These are phyloP conservation scores for Diachasma alloeum DNA, from an alignment of 1,140 invertebrate genomes.

Conservation along the genomic window DNA sequence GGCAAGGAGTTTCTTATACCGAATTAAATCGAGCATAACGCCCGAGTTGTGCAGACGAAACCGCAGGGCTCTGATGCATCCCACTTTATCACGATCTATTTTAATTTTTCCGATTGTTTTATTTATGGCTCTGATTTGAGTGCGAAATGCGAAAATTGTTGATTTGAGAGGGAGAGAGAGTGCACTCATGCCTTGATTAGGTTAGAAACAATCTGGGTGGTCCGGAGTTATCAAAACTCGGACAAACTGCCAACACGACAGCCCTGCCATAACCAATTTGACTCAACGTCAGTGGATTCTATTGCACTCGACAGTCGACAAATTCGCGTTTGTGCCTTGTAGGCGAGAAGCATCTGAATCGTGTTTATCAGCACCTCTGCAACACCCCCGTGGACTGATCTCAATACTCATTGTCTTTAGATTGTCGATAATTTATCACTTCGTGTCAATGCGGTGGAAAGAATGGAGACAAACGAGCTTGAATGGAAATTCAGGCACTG, in stretches of 20 bases:
- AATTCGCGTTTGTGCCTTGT: conserved; percentile 46
- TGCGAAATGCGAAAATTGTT: not conserved
- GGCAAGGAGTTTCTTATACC: not conserved
- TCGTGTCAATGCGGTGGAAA: too few relatives aligned
- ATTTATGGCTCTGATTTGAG: not conserved
- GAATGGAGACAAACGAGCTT: too few relatives aligned
- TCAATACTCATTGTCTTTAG: too few relatives aligned
- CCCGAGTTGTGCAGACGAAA: not conserved
- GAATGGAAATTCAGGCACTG: too few relatives aligned
- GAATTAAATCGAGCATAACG: conserved; percentile 21
- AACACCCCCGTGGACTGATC: too few relatives aligned
- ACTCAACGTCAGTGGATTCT: conserved; percentile 38
- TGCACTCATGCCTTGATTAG: conserved; percentile 19
- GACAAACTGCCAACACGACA: conserved; percentile 55
- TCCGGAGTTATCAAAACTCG: conserved; percentile 39
- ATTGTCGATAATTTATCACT: too few relatives aligned
- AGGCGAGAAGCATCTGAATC: conserved; percentile 9
- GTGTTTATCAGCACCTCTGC: not conserved
- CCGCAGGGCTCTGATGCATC: not conserved
- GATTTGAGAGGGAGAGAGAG: too few relatives aligned
- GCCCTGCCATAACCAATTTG: conserved; percentile 49
- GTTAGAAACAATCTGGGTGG: conserved; percentile 43
- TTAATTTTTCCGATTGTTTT: not conserved
- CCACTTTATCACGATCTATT: conserved; percentile 2
- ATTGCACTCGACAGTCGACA: conserved; percentile 49